Conservation (phyloP, 2,888 invertebrate genomes). For the Drosophila prostipennis region DNA sequence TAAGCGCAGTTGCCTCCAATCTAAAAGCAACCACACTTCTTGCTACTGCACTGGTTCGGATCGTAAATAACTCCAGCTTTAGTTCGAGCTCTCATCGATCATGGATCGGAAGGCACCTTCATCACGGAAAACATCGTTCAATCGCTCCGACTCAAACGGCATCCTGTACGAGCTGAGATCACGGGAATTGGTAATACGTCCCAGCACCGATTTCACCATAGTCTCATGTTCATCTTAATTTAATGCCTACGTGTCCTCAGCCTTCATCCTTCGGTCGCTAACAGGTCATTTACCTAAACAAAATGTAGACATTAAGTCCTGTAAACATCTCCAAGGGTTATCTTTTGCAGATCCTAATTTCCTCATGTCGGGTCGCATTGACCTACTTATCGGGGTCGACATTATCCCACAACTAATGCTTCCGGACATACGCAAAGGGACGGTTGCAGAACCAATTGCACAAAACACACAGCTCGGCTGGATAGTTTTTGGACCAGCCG, state of each 20-base stretch:
- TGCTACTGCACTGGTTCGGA: too few relatives aligned
- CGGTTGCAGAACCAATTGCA: neutral
- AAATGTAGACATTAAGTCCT: neutral
- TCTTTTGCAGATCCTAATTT: neutral
- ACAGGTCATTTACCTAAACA: neutral
- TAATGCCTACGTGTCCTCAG: too few relatives aligned
- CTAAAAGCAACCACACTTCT: too few relatives aligned
- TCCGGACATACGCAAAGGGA: neutral
- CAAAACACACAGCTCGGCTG: too few relatives aligned
- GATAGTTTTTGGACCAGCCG: neutral
- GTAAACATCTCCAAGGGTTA: neutral
- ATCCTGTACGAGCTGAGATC: too few relatives aligned
- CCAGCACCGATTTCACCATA: neutral
- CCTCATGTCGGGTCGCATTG: neutral
- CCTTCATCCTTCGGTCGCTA: neutral
- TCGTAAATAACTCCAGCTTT: too few relatives aligned
- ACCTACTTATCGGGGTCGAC: neutral
- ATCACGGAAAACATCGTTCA: too few relatives aligned
- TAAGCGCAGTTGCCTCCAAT: too few relatives aligned
- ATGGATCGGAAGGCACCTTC: too few relatives aligned
- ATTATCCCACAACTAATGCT: neutral
- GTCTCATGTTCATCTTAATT: neutral
- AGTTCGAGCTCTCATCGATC: too few relatives aligned
- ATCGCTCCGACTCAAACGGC: too few relatives aligned
- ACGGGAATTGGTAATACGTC: neutral